Conservation (phyloP, 2,113 vertebrate species). For the Misgurnus mizolepis region DNA sequence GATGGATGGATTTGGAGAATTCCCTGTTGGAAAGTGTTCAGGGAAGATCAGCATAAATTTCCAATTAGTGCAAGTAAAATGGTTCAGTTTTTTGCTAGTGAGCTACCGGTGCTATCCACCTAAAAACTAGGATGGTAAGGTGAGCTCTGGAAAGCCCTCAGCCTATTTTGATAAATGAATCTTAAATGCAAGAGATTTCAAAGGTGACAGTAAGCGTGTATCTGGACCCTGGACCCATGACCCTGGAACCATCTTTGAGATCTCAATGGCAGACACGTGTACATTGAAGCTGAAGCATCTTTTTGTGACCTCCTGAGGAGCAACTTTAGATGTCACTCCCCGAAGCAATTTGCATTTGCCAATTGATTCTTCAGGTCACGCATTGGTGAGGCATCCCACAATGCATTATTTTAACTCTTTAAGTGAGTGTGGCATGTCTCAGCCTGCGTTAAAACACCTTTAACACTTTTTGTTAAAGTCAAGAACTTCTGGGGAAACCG, state of each 20-base stretch:
- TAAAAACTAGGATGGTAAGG: too few species aligned
- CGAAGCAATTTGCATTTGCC: constrained; percentile 34
- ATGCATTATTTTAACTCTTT: not conserved
- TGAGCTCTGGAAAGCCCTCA: too few species aligned
- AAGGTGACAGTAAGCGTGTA: not conserved
- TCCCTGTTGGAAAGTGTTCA: not conserved
- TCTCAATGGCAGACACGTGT: constrained; percentile 34
- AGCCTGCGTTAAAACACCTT: constrained; percentile 2
- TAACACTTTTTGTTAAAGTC: constrained; percentile 12
- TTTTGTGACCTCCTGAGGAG: constrained; percentile 15
- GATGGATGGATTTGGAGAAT: not conserved
- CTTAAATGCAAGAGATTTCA: not conserved
- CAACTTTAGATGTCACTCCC: constrained; percentile 17
- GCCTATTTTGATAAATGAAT: too few species aligned
- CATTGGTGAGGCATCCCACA: constrained; percentile 4
- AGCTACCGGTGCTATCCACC: too few species aligned
- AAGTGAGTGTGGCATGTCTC: not conserved
- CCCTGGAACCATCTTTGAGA: constrained; percentile 28
- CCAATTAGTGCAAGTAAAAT: too few species aligned
- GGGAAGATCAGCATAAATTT: too few species aligned
- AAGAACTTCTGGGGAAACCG: constrained; percentile 25
- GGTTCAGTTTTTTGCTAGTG: not conserved
- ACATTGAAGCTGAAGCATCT: constrained; percentile 3
- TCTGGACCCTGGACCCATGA: constrained; percentile 2
- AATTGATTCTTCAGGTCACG: not conserved